These are phyloP conservation scores for Aptenodytes forsteri DNA, from an alignment of 2,113 vertebrate genomes.

Conservation along the genomic window DNA sequence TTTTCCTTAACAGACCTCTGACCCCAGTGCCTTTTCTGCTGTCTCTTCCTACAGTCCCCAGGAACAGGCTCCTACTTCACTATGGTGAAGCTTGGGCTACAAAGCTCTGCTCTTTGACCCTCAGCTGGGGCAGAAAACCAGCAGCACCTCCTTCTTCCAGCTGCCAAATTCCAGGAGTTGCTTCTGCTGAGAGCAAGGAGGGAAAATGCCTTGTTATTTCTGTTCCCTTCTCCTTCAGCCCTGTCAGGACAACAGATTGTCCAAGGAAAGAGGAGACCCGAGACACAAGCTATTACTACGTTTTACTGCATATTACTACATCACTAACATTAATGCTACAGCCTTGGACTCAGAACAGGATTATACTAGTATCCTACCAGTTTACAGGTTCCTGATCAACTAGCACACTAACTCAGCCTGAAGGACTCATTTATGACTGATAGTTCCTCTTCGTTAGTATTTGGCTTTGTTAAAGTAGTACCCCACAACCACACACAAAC, in stretches of 20 bases:
- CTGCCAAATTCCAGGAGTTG: neutral
- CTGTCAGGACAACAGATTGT: neutral
- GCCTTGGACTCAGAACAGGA: neutral
- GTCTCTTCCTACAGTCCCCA: neutral
- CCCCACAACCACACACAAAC: neutral
- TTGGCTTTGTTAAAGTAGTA: neutral
- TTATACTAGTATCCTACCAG: neutral
- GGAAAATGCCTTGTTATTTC: neutral
- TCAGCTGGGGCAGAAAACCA: neutral
- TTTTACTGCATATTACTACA: neutral
- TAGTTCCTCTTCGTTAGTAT: neutral
- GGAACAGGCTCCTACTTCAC: neutral
- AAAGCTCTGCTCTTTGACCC: neutral
- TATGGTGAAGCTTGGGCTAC: neutral
- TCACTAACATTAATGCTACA: neutral
- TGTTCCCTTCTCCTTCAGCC: neutral
- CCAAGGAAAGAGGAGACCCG: neutral
- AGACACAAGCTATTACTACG: neutral
- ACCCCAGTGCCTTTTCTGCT: neutral
- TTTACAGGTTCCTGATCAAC: neutral
- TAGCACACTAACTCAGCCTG: neutral
- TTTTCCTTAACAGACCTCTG: neutral
- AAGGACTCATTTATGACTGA: neutral
- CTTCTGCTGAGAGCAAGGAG: neutral
- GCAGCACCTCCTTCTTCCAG: neutral